Base-by-base conservation (phyloP, 2,113 vertebrate genomes). In the Elgaria multicarinata region DNA sequence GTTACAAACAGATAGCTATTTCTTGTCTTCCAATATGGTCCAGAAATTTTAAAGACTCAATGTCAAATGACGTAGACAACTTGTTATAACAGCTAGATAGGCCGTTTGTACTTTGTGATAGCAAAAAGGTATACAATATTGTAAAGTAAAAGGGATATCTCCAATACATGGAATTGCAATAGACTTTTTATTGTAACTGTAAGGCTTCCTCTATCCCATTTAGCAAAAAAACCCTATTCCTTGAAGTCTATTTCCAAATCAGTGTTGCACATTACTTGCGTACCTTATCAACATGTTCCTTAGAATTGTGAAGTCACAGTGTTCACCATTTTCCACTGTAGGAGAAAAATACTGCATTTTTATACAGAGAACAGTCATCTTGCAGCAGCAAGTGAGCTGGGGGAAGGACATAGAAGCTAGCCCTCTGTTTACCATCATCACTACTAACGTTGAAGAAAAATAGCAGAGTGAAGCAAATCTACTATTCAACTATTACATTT, bases 271-370 rank as follows among this genome's bases (percentile, higher is more conserved):
- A 8, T 33, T 64, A 71, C 16, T 66, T 58, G 88, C 94, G 95
- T 97, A 99, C 99, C 99, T 99, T 98, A 99, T 99, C 94, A 99
- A 98, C 99, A 99, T 99, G 96, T 99, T 98, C 96, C 99, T 97
- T 95, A 99, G 97, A 96, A 99, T 99, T 95, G 99, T 99, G 97
- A 99, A 99, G 96, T 99, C 99, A 94, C 99, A 99, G 96, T 99
- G 99, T 86, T 99, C 99, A 74, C 98, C 97, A 50, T 99, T 99
- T 97, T 99, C 99, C 96, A 99, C 99, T 99, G 92, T 36, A 91
- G 36, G 87, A 82, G 83, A 87, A 83, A 92, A 88, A 94, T 85
- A 31, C 53, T 44, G 36, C 46, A 78, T 72, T 91, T 87, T 83
- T 36, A 80, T 44, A 28, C 39, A 83, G 13, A 33, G 28, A 76